Evolutionary conservation across 92 coral and sea anemone genomes (phyloP).

Genomic region (Porites divaricata): DNA sequence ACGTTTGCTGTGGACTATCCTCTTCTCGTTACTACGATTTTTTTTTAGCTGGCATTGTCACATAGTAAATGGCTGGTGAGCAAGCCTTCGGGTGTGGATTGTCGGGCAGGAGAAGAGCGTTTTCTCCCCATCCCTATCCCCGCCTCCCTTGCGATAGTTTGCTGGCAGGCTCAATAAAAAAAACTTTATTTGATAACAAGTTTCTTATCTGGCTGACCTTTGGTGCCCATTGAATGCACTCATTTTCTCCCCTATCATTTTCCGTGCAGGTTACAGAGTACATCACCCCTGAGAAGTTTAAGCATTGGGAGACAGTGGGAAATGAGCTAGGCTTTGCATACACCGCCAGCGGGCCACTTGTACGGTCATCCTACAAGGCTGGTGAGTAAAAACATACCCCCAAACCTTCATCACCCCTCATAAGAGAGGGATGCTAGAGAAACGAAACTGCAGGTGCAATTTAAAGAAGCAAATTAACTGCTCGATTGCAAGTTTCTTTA

Average conservation of each 20-base stretch:
- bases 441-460: no score
- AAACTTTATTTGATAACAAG: no score
- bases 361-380: constrained; percentile 97
- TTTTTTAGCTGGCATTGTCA: background rate
- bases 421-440: background rate
- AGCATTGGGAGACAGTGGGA: constrained; percentile 95
- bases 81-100: no score
- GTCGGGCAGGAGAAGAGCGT: no score
- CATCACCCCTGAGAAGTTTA: constrained; percentile 91
- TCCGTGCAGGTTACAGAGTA: constrained; percentile 91
- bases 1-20: background rate
- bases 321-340: constrained; percentile 93
- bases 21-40: background rate
- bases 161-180: no score
- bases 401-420: no score
- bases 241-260: background rate
- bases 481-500: no score
- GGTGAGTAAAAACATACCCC: constrained; percentile 48
- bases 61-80: background rate
- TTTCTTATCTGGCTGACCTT: no score
- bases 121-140: no score
- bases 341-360: constrained; percentile 99
- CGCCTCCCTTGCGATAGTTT: no score
- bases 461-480: no score
- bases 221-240: no score